phyloP scores from a whole-genome alignment of 1,140 invertebrate species.

The Drosophila pectinifera region DNA sequence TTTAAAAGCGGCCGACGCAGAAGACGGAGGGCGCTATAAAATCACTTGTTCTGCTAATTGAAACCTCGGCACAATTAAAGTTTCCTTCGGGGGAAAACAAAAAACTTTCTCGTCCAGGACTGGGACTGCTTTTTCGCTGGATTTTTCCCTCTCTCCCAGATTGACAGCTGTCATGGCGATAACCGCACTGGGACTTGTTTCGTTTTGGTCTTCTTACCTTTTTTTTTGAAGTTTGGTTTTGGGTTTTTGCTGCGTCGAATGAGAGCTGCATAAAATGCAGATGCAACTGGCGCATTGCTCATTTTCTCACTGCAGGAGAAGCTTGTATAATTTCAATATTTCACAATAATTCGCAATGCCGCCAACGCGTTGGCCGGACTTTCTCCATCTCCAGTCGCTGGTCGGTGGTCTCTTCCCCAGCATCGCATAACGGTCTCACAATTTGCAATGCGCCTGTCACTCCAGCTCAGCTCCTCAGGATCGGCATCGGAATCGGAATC shows the following conservation, averaged over 20 bases:
- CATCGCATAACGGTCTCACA: conserved; percentile 71
- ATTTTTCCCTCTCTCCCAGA: conserved; percentile 35
- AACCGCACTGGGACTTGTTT: conserved; percentile 71
- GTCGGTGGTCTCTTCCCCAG: conserved; percentile 1
- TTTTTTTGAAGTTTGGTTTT: conserved; percentile 11
- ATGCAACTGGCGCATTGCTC: conserved; percentile 67
- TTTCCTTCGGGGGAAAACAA: conserved; percentile 19
- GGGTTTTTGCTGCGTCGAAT: conserved; percentile 13
- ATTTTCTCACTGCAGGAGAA: conserved; percentile 60
- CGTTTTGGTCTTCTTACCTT: conserved; percentile 30
- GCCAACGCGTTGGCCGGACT: conserved; percentile 61
- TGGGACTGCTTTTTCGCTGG: conserved; percentile 9
- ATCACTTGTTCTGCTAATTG: conserved; percentile 80
- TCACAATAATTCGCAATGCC: conserved; percentile 76
- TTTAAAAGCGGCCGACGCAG: conserved; percentile 10
- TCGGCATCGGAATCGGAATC: conserved; percentile 23
- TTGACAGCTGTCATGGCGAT: conserved; percentile 80
- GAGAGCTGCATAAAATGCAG: conserved; percentile 69
- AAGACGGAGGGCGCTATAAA: conserved; percentile 68
- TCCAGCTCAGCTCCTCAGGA: conserved; percentile 22
- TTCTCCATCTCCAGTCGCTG: conserved; percentile 49
- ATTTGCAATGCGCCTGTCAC: conserved; percentile 71
- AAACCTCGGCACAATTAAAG: conserved; percentile 67
- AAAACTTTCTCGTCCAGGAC: conserved; percentile 55
- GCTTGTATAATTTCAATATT: conserved; percentile 80